Evolutionary conservation across 2,113 vertebrate species (phyloP).

Genomic region (Catharus fuscescens): DNA sequence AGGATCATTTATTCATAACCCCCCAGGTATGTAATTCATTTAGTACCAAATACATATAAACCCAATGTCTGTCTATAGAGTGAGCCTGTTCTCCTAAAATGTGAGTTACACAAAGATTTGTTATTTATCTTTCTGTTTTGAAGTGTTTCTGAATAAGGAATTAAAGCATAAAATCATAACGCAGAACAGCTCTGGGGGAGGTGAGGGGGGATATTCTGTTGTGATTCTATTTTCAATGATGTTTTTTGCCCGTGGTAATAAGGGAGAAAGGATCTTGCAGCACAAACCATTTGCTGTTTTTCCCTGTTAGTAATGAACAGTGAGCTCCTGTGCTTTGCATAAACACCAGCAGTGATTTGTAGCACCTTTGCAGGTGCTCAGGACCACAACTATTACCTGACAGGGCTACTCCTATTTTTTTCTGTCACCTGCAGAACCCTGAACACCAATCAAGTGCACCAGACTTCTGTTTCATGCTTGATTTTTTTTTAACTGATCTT

Average conservation of each 20-base stretch:
- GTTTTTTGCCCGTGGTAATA: neutral
- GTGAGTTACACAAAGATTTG: neutral
- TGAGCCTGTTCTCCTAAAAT: neutral
- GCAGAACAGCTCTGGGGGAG: neutral
- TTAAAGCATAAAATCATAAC: neutral
- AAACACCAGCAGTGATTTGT: neutral
- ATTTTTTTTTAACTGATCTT: neutral
- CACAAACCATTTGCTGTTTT: neutral
- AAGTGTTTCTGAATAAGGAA: constrained; percentile 3
- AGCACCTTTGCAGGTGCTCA: neutral
- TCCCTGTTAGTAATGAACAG: neutral
- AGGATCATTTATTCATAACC: constrained; percentile 51
- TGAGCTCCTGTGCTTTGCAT: neutral
- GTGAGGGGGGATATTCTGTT: neutral
- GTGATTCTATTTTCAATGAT: neutral
- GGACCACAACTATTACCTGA: neutral
- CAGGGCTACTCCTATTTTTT: neutral
- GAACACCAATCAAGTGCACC: neutral
- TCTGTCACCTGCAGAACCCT: neutral
- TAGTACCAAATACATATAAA: constrained; percentile 25
- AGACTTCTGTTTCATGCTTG: neutral
- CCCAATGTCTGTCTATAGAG: neutral
- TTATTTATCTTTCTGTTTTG: constrained; percentile 23
- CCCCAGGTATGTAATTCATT: constrained; percentile 34
- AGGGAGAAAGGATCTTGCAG: neutral